These are phyloP conservation scores for Leptinotarsa texana DNA, from an alignment of 1,140 invertebrate genomes.

Conservation along the genomic window DNA sequence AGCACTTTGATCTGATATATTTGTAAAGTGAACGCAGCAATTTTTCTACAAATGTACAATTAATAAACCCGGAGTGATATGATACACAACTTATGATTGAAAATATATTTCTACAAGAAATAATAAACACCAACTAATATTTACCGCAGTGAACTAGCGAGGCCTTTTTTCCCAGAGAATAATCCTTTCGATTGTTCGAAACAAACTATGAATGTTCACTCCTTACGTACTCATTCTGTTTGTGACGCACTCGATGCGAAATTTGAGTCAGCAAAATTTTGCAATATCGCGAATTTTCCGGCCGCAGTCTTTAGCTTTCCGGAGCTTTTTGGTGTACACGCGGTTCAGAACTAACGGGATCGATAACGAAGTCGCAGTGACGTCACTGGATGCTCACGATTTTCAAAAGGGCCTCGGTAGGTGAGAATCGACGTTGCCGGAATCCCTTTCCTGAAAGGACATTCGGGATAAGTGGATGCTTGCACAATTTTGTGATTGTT, in stretches of 20 bases:
- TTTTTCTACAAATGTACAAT: too few relatives aligned
- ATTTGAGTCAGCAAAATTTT: background rate
- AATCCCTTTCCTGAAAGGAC: background rate
- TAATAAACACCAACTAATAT: conserved; percentile 22
- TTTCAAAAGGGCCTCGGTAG: conserved; percentile 10
- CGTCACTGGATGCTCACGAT: conserved; percentile 39
- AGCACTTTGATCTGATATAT: too few relatives aligned
- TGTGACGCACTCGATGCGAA: background rate
- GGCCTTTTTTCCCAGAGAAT: conserved; percentile 1
- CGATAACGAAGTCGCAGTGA: conserved; percentile 55
- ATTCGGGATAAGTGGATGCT: too few relatives aligned
- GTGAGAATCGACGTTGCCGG: background rate
- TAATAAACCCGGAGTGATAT: too few relatives aligned
- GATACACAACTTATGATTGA: too few relatives aligned
- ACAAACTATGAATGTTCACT: background rate
- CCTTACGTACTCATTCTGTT: background rate
- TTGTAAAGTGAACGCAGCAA: too few relatives aligned
- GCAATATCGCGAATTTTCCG: conserved; percentile 10
- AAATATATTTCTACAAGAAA: background rate
- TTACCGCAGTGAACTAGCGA: conserved; percentile 35
- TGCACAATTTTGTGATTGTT: too few relatives aligned
- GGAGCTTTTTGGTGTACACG: conserved; percentile 41
- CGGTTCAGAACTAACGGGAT: conserved; percentile 43
- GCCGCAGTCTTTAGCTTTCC: conserved; percentile 39
- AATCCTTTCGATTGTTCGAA: background rate